Evolutionary conservation across 2,888 invertebrate species (phyloP).

Genomic region (Euzetes globulus): DNA sequence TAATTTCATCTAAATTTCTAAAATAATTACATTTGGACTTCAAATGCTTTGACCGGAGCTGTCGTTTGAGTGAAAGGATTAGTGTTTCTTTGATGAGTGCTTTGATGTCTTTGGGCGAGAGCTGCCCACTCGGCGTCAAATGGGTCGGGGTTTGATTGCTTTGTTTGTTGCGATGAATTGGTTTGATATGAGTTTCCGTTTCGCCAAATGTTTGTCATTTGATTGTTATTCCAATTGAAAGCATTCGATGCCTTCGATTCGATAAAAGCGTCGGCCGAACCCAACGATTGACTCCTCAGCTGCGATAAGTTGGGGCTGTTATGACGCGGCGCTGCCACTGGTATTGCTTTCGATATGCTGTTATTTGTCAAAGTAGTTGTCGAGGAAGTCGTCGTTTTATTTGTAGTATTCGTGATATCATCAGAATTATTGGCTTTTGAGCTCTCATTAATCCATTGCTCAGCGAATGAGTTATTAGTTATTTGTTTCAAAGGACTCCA

Average conservation of each 20-base stretch:
- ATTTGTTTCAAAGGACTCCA: constrained; percentile 21
- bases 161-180: constrained; percentile 25
- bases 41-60: constrained; percentile 53
- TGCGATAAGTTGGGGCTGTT: constrained; percentile 53
- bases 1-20: background rate
- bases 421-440: background rate
- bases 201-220: constrained; percentile 21
- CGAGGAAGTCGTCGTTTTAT: background rate
- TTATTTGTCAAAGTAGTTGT: constrained; percentile 36
- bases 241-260: constrained; percentile 18
- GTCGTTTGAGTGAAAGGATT: constrained; percentile 55
- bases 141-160: constrained; percentile 49
- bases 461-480: background rate
- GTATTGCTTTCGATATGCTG: constrained; percentile 38
- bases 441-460: constrained; percentile 12
- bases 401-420: no score
- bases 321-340: constrained; percentile 47
- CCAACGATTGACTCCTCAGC: constrained; percentile 54
- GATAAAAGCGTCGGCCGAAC: constrained; percentile 32
- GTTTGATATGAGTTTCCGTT: constrained; percentile 27
- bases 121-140: constrained; percentile 79
- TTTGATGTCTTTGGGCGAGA: constrained; percentile 51
- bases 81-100: constrained; percentile 46
- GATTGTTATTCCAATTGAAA: constrained; percentile 16
- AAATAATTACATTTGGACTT: constrained; percentile 54